Evolutionary conservation across 1,140 invertebrate genomes (phyloP), one percentile per base, ranked within the genome.

Genomic region (Aphidius gifuensis): DNA sequence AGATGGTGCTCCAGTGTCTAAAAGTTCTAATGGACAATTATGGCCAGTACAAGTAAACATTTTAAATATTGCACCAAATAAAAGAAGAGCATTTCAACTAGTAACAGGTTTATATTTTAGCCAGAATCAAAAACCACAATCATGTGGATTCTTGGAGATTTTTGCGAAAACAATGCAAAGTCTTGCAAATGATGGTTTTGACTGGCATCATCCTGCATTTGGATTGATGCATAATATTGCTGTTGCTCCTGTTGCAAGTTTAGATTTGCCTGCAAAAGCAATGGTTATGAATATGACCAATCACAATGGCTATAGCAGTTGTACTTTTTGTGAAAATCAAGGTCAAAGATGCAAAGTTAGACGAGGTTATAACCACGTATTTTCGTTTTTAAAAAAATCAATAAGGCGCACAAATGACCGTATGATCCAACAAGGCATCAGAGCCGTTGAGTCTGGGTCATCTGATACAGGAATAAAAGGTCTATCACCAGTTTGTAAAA

Each of bases 81-180:
- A 49, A 5, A 50, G 61, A 56, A 50, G 64, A 56, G 51, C 9
- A 50, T 66, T 62, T 51, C 60, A 62, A 46, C 58, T 62, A 50
- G 46, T 58, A 16, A 49, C 60, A 39, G 64, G 60, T 6, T 11
- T 66, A 9, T 66, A 62, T 38, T n/a, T n/a, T n/a, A 62, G 60
- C 42, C 56, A 45, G 11, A 60, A 23, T 9, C 42, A 46, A 11
- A 66, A 66, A 47, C 61, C 64, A 8, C 4, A 56, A 9, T 60
- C 61, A 57, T 44, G 32, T 11, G 42, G 55, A 3, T 65, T 56
- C 56, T 60, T 65, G 38, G 49, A 47, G 16, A 49, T 60, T 23
- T 65, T 65, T 47, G 50, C 46, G 3, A 38, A 42, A 3, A 43
- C 49, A 32, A 16, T 65, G 32, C 42, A 59, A 45, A 42, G 59